These are phyloP conservation scores for Solenodon paradoxus DNA, from an alignment of 2,113 vertebrate genomes.

Conservation along the genomic window DNA sequence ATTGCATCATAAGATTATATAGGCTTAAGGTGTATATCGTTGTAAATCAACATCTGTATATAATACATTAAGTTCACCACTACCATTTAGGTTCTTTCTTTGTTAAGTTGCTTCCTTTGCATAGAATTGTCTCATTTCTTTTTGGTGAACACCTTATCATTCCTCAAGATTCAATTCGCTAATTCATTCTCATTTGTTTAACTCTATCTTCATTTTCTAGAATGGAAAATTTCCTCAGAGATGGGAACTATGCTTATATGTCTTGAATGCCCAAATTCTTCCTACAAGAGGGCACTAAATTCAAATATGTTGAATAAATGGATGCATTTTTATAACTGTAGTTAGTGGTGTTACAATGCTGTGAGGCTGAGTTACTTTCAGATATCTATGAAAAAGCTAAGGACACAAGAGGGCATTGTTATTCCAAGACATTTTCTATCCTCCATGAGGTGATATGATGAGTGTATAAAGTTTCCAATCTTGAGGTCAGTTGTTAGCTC, in stretches of 20 bases:
- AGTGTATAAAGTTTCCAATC: background rate
- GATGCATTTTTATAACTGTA: background rate
- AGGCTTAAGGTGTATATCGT: too few species aligned
- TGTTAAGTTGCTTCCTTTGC: background rate
- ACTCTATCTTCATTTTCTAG: background rate
- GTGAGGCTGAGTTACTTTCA: background rate
- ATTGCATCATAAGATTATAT: too few species aligned
- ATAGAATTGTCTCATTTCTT: background rate
- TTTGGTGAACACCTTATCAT: background rate
- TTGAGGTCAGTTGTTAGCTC: background rate
- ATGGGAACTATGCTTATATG: background rate
- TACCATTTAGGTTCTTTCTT: too few species aligned
- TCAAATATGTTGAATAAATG: background rate
- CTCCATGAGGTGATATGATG: background rate
- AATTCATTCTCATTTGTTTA: background rate
- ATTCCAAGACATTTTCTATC: background rate
- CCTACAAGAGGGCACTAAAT: background rate
- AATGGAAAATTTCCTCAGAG: background rate
- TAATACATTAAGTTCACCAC: too few species aligned
- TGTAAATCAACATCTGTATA: too few species aligned
- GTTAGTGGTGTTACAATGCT: background rate
- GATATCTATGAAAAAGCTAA: background rate
- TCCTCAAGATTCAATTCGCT: background rate
- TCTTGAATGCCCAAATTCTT: conserved; percentile 15
- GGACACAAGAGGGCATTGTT: background rate